Percentiles rank a stretch among this genome's conserved stretches.
Evolutionary conservation across 1,140 invertebrate species (phyloP).

Genomic region (Cryptotermes secundus): DNA sequence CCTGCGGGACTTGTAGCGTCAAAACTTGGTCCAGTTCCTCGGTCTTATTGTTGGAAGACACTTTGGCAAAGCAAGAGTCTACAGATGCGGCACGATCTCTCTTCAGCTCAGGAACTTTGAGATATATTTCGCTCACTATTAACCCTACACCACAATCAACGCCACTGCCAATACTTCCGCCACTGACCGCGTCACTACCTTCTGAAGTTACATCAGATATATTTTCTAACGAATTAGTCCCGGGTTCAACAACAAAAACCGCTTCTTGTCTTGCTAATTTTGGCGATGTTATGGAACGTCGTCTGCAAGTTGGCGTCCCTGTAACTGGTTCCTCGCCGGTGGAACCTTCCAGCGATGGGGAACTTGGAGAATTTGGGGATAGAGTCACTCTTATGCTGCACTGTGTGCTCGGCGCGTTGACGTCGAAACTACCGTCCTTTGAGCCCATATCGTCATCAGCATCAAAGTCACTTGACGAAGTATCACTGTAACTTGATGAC

Average conservation of each 20-base stretch:
- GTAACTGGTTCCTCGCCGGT: slow-evolving; percentile 36
- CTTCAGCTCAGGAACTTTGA: slow-evolving; percentile 77
- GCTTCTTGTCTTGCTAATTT: slow-evolving; percentile 69
- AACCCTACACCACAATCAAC: slow-evolving; percentile 44
- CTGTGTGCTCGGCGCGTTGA: slow-evolving; percentile 32
- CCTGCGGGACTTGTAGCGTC: slow-evolving; percentile 59
- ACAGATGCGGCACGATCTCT: slow-evolving; percentile 81
- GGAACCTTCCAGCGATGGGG: background rate
- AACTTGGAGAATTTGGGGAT: slow-evolving; percentile 49
- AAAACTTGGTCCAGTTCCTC: slow-evolving; percentile 63
- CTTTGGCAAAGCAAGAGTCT: slow-evolving; percentile 76
- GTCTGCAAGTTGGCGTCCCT: slow-evolving; percentile 51
- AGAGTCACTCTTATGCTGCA: slow-evolving; percentile 69
- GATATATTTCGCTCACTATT: slow-evolving; percentile 68
- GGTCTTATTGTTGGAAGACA: slow-evolving; percentile 63
- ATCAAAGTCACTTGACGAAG: slow-evolving; percentile 36
- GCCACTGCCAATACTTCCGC: slow-evolving; percentile 48
- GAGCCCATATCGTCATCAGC: slow-evolving; percentile 50
- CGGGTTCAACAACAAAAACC: slow-evolving; percentile 61
- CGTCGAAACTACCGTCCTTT: slow-evolving; percentile 45
- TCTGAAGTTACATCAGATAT: slow-evolving; percentile 59
- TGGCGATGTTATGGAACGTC: slow-evolving; percentile 33
- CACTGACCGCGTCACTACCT: slow-evolving; percentile 46
- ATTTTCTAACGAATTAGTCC: slow-evolving; percentile 64
- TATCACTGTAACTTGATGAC: slow-evolving; percentile 48